A percentile compares a stretch with the other conserved stretches of the same genome.
These are phyloP conservation scores for Salvator merianae DNA, from an alignment of 2,113 vertebrate species.

Conservation along the genomic window DNA sequence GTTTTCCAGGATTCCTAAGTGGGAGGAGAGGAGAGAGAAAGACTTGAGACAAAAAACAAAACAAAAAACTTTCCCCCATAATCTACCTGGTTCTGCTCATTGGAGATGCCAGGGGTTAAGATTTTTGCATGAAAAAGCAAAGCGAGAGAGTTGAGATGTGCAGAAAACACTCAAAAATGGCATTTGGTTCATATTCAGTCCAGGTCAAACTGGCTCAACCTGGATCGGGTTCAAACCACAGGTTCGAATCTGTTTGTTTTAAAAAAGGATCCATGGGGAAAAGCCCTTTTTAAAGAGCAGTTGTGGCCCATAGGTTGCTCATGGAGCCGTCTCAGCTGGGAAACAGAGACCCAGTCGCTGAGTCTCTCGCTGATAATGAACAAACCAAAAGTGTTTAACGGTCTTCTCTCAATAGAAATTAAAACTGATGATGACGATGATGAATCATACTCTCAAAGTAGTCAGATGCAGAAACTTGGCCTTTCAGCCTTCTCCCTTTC, in stretches of 20 bases:
- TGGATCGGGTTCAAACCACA: too few species aligned
- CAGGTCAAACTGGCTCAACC: background rate
- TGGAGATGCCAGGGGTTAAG: background rate
- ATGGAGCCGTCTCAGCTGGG: too few species aligned
- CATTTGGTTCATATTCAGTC: background rate
- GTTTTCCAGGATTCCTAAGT: background rate
- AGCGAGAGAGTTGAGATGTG: background rate
- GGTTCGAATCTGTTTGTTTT: too few species aligned
- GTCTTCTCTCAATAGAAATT: background rate
- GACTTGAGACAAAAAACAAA: too few species aligned
- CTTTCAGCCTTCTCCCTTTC: background rate
- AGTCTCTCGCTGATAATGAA: too few species aligned
- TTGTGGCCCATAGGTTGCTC: too few species aligned
- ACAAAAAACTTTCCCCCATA: too few species aligned
- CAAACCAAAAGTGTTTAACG: background rate
- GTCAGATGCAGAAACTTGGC: background rate
- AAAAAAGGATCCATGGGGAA: too few species aligned
- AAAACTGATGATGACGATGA: background rate
- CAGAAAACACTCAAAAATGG: background rate
- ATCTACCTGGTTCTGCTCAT: too few species aligned
- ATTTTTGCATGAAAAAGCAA: background rate
- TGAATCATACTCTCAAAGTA: too few species aligned
- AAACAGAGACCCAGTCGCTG: too few species aligned
- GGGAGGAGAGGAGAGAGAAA: background rate
- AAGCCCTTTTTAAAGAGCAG: too few species aligned